Evolutionary conservation across 2,797 vertebrate genomes (phyloP).

Genomic region (Toxotes lorentzi): DNA sequence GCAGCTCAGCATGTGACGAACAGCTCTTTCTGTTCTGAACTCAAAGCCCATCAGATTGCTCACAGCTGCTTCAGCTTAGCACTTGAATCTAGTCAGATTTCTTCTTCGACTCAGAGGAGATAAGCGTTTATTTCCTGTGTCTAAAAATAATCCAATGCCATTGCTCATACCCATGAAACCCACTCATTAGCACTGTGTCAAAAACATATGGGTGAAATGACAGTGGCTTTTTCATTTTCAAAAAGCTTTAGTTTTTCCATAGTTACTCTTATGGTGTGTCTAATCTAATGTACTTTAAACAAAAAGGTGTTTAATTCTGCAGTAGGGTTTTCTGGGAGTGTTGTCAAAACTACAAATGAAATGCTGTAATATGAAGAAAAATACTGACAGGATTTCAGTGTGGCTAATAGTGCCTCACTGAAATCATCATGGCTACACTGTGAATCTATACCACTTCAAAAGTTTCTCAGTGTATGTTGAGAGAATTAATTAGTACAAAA

Average conservation of each 20-base stretch:
- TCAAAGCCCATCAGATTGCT: slow-evolving; percentile 53
- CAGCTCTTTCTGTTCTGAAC: slow-evolving; percentile 29
- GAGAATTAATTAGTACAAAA: slow-evolving; percentile 31
- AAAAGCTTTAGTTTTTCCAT: background rate
- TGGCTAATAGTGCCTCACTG: background rate
- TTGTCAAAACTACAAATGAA: background rate
- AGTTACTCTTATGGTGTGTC: background rate
- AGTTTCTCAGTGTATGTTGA: background rate
- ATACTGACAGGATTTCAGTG: background rate
- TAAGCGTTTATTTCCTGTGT: slow-evolving; percentile 57
- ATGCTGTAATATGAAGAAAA: background rate
- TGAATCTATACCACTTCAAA: background rate
- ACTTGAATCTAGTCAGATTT: slow-evolving; percentile 54
- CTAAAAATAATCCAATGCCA: slow-evolving; percentile 56
- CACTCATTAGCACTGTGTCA: background rate
- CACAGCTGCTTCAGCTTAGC: slow-evolving; percentile 64
- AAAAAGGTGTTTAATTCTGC: background rate
- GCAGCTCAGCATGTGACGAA: slow-evolving; percentile 24
- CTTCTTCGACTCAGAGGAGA: slow-evolving; percentile 49
- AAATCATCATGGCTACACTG: background rate
- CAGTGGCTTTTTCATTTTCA: no score
- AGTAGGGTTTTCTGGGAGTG: background rate
- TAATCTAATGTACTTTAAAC: background rate
- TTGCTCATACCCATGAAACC: background rate
- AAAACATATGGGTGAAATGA: background rate